Evolutionary conservation across 2,113 vertebrate genomes (phyloP).

Genomic region (Tringa solitaria): DNA sequence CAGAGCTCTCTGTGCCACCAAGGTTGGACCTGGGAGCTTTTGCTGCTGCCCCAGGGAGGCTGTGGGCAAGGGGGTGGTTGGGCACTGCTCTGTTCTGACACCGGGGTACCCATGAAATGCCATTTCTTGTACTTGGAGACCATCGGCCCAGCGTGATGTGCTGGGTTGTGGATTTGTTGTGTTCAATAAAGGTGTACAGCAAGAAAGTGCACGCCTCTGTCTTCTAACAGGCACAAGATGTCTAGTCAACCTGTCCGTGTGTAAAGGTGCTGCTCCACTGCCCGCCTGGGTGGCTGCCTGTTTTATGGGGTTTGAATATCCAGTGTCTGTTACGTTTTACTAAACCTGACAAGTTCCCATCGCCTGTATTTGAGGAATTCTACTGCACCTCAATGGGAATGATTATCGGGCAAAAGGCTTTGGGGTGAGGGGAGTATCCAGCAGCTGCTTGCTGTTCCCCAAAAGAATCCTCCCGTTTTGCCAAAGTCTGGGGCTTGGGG

Average conservation of each 20-base stretch:
- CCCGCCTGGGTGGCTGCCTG: not conserved
- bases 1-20: not conserved
- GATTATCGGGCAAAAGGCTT: not conserved
- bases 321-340: rapidly evolving
- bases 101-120: not conserved
- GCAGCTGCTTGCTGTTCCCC: not conserved
- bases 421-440: not conserved
- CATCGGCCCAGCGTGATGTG: not conserved
- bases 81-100: not conserved
- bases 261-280: not conserved
- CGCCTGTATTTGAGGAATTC: not conserved
- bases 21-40: not conserved
- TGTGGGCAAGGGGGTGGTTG: not conserved
- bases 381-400: not conserved
- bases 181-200: not conserved
- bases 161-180: not conserved
- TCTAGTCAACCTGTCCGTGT: not conserved
- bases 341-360: not conserved
- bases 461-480: too few species aligned
- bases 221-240: not conserved
- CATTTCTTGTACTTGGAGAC: not conserved
- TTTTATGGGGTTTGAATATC: not conserved
- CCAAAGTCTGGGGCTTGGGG: rapidly evolving
- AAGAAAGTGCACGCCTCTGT: not conserved
- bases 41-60: not conserved